These are phyloP conservation scores for Eupeodes luniger DNA, from an alignment of 2,888 invertebrate species.

Conservation along the genomic window DNA sequence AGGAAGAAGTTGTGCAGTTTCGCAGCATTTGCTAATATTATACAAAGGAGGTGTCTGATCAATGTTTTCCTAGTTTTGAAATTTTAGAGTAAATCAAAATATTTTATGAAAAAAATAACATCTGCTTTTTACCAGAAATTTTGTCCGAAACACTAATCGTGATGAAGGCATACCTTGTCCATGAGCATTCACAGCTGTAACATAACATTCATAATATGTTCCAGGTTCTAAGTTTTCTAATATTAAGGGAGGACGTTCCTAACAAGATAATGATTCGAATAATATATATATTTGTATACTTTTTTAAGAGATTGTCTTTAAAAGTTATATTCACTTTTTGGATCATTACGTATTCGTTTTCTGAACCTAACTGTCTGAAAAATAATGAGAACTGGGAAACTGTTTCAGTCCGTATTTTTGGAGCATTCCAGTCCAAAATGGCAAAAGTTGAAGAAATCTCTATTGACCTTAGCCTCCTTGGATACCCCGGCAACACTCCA, in stretches of 20 bases:
- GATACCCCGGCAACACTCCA: conserved; percentile 91
- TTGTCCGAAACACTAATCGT: conserved; percentile 90
- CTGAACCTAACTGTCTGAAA: conserved; percentile 85
- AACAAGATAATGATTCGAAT: neutral
- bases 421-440: conserved; percentile 91
- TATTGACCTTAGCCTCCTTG: conserved; percentile 88
- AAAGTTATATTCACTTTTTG: conserved; percentile 83
- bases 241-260: conserved; percentile 88
- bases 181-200: conserved; percentile 91
- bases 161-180: conserved; percentile 91
- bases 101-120: neutral
- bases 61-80: conserved; percentile 73
- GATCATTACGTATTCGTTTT: conserved; percentile 86
- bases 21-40: conserved; percentile 92
- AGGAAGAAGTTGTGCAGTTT: conserved; percentile 86
- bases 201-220: conserved; percentile 91
- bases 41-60: conserved; percentile 86
- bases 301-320: neutral
- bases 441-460: conserved; percentile 91
- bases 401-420: conserved; percentile 89
- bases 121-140: conserved; percentile 80
- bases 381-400: conserved; percentile 88
- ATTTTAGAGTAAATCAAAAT: neutral
- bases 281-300: neutral
- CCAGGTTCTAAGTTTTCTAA: conserved; percentile 90